Evolutionary conservation across 1,140 invertebrate genomes (phyloP).

Genomic region (Drosophila nikananu): DNA sequence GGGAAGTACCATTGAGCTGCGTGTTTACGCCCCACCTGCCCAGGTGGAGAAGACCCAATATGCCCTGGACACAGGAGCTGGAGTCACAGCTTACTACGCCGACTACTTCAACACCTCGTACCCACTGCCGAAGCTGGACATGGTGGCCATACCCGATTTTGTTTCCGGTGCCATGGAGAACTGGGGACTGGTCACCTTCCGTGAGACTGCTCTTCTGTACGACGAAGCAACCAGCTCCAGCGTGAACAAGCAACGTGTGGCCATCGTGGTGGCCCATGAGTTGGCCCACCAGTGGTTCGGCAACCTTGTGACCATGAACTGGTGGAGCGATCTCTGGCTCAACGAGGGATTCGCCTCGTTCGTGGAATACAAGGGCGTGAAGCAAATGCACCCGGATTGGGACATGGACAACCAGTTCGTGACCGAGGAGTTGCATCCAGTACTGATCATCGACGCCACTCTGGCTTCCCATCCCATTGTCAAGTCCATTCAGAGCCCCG

Average conservation of each 20-base stretch:
- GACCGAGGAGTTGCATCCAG: conserved; percentile 89
- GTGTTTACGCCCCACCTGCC: conserved; percentile 90
- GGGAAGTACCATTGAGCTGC: conserved; percentile 87
- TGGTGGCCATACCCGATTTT: conserved; percentile 98
- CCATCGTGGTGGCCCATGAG: conserved; percentile 94
- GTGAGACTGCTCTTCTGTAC: conserved; percentile 93
- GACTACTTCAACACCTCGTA: conserved; percentile 94
- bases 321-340: conserved; percentile 97
- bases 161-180: conserved; percentile 98
- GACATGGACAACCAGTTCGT: conserved; percentile 94
- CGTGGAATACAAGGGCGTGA: conserved; percentile 92
- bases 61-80: conserved; percentile 91
- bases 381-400: conserved; percentile 92
- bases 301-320: conserved; percentile 94
- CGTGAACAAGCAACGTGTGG: conserved; percentile 91
- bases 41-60: conserved; percentile 92
- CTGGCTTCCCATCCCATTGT: conserved; percentile 95
- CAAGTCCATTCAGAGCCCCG: conserved; percentile 92
- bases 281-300: conserved; percentile 97
- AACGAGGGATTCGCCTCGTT: conserved; percentile 97
- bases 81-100: conserved; percentile 94
- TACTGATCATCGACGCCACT: conserved; percentile 92
- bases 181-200: conserved; percentile 94
- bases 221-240: conserved; percentile 89
- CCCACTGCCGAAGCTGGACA: conserved; percentile 95